Conservation (phyloP, 92 coral and sea anemone species). For the Zoanthus sansibaricus region DNA sequence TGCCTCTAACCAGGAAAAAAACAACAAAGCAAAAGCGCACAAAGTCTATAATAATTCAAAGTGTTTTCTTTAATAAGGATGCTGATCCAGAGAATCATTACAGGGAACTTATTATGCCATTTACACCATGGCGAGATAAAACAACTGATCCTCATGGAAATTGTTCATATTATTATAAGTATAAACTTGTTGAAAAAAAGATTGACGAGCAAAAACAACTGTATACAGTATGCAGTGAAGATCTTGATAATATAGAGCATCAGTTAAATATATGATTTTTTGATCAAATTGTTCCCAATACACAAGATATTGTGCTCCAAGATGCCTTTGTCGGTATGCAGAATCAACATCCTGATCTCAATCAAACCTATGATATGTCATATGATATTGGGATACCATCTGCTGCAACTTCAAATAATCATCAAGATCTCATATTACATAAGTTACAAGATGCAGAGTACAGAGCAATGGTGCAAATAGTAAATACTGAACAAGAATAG, state of each 20-base stretch:
- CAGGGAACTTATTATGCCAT: slow-evolving; percentile 48
- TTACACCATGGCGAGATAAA: slow-evolving; percentile 52
- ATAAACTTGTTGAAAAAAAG: slow-evolving; percentile 15
- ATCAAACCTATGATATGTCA: slow-evolving; percentile 8
- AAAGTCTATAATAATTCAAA: slow-evolving; percentile 27
- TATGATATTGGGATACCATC: slow-evolving; percentile 22
- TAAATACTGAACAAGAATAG: not conserved
- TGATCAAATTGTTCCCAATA: not conserved
- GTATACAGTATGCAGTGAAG: slow-evolving; percentile 48
- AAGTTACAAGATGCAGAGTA: slow-evolving; percentile 4
- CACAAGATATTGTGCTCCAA: not conserved
- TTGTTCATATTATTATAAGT: slow-evolving; percentile 45
- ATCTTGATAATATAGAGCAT: slow-evolving; percentile 37
- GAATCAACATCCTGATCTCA: not conserved
- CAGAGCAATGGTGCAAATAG: not conserved
- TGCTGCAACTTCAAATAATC: slow-evolving; percentile 13
- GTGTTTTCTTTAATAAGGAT: slow-evolving; percentile 10
- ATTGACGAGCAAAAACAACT: slow-evolving; percentile 33
- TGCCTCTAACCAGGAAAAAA: not conserved
- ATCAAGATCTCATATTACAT: not conserved
- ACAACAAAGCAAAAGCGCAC: not conserved
- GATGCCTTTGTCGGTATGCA: not conserved
- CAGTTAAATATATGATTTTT: slow-evolving; percentile 25
- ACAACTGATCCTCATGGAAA: slow-evolving; percentile 46
- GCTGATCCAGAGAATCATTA: slow-evolving; percentile 53